Conservation (phyloP, 2,888 invertebrate species). For the Creontiades dilutus region DNA sequence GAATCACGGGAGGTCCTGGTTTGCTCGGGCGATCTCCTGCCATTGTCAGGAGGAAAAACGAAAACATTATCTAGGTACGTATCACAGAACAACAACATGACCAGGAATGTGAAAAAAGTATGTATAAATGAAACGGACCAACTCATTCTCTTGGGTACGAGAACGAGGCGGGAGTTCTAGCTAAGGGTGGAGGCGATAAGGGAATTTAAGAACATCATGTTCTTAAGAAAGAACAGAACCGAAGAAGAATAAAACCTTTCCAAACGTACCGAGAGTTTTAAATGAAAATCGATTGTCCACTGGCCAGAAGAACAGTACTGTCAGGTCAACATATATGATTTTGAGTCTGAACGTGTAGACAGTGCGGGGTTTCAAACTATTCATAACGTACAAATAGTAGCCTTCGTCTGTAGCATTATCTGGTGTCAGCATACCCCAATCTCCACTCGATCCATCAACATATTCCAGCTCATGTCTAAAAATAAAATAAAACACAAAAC, state of each 20-base stretch:
- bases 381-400: conserved; percentile 75
- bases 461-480: conserved; percentile 74
- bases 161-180: too few species aligned
- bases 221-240: too few species aligned
- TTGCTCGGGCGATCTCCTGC: conserved; percentile 89
- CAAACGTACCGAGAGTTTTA: conserved; percentile 86
- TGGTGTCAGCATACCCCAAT: conserved; percentile 73
- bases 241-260: too few species aligned
- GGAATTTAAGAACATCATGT: too few species aligned
- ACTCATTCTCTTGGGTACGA: too few species aligned
- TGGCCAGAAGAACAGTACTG: conserved; percentile 85
- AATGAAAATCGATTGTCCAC: conserved; percentile 85
- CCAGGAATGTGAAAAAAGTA: too few species aligned
- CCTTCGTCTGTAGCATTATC: conserved; percentile 67
- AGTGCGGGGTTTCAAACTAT: conserved; percentile 85
- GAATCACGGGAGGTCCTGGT: conserved; percentile 88
- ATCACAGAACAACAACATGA: too few species aligned
- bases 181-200: too few species aligned
- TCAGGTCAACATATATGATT: conserved; percentile 81
- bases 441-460: conserved; percentile 70
- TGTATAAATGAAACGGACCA: too few species aligned
- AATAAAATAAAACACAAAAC: not conserved
- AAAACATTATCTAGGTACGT: too few species aligned
- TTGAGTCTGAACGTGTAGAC: conserved; percentile 87
- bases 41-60: conserved; percentile 23